A percentile compares a stretch with the other conserved stretches of the same genome.
Evolutionary conservation across 2,797 vertebrate species (phyloP).

Genomic region (Knipowitschia caucasica): DNA sequence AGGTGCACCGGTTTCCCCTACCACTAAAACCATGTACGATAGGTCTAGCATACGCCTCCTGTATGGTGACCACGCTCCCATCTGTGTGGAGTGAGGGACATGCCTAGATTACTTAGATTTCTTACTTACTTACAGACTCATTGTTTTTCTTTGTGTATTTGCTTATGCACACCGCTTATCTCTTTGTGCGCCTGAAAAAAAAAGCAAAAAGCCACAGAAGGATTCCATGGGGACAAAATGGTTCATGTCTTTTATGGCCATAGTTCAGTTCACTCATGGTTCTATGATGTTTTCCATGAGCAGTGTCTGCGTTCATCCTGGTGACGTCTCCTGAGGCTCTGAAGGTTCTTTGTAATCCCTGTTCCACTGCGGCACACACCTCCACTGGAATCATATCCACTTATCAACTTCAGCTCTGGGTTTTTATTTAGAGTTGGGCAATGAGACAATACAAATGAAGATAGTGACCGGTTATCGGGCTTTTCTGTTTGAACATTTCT

Average conservation of each 20-base stretch:
- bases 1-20: too few relatives aligned
- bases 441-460: neutral
- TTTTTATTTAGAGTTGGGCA: neutral
- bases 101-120: too few relatives aligned
- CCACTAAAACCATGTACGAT: too few relatives aligned
- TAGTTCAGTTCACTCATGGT: constrained; percentile 31
- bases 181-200: too few relatives aligned
- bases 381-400: constrained; percentile 7
- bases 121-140: too few relatives aligned
- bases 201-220: constrained; percentile 5
- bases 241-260: constrained; percentile 38
- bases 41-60: too few relatives aligned
- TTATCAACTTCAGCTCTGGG: constrained; percentile 12
- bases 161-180: too few relatives aligned
- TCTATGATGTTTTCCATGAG: constrained; percentile 55
- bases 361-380: constrained; percentile 25
- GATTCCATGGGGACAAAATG: constrained; percentile 25
- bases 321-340: constrained; percentile 29
- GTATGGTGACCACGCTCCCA: too few relatives aligned
- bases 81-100: too few relatives aligned
- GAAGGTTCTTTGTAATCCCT: constrained; percentile 44
- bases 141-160: too few relatives aligned
- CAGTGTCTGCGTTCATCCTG: constrained; percentile 47
- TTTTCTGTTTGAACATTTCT: too few relatives aligned
- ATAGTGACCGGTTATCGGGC: too few relatives aligned